Base-by-base conservation (phyloP, 2,797 vertebrate genomes). In the Brotogeris chrysoptera region DNA sequence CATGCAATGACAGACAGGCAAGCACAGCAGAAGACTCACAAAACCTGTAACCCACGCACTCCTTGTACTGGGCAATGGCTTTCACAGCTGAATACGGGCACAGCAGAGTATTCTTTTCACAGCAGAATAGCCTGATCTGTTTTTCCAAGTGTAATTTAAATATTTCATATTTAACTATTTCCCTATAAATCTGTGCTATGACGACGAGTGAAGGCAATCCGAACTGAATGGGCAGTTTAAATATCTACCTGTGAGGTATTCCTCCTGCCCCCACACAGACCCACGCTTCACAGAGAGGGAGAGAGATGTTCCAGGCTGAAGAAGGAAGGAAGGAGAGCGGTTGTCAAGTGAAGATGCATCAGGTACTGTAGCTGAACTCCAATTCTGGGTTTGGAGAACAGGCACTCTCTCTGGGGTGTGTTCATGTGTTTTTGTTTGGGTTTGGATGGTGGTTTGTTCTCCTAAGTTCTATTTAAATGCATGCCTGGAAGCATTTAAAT, bases 391-490 rank as follows among this genome's bases (percentile, higher is more conserved):
- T 50, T 41, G 46, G 78, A 91, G 64, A 89, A 50, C 18, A 53
- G 34, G 30, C 64, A 53, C 46, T 43, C 24, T 92, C 76, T 53
- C 52, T 8, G 1, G 71, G 32, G 43, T 55, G 36, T 0, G 0
- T 65, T 43, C 0, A 0, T 50, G 71, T 61, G 52, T 1, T 71
- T 93, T 63, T 53, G 20, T 78, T 61, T 84, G 65, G 53, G 47
- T 95, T 89, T 79, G 68, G 28, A 32, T 65, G 32, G 61, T 63
- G 63, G 46, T 92, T 93, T 85, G 49, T 85, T 85, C 91, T 88
- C 63, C 80, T 69, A 68, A 38, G 49, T 72, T 89, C 70, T 72
- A 61, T 66, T 87, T 81, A 93, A 92, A 76, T 41, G 79, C 59
- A 69, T 72, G 43, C 34, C 68, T 89, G 43, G 50, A 91, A 87